phyloP scores from a whole-genome alignment of 2,797 vertebrate genomes.

The Huso huso region DNA sequence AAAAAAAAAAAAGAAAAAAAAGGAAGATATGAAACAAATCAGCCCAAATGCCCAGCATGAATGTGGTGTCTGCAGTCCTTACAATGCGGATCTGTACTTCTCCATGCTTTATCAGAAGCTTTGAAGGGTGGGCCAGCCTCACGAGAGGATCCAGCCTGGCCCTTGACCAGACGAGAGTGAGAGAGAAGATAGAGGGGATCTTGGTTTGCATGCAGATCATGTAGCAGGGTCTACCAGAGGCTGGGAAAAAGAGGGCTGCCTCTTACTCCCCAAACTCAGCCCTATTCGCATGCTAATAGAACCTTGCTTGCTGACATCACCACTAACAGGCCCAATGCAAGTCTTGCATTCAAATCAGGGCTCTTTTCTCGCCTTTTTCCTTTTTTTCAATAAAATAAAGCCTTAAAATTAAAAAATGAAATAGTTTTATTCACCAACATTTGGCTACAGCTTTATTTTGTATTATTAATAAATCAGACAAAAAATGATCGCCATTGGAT shows the following conservation, averaged over 20 bases:
- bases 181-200: constrained; percentile 3
- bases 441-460: background rate
- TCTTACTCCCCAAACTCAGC: constrained; percentile 44
- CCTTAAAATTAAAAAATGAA: background rate
- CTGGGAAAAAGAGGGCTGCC: constrained; percentile 27
- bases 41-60: background rate
- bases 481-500: too few relatives aligned
- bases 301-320: constrained; percentile 65
- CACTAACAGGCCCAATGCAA: constrained; percentile 39
- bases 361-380: constrained; percentile 47
- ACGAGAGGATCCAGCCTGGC: background rate
- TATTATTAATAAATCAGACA: too few relatives aligned
- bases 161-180: constrained; percentile 6
- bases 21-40: constrained; percentile 18
- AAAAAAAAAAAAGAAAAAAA: background rate
- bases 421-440: background rate
- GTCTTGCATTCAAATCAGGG: constrained; percentile 55
- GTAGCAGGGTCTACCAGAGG: constrained; percentile 21
- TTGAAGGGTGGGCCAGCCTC: constrained; percentile 15
- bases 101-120: constrained; percentile 8
- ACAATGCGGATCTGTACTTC: background rate
- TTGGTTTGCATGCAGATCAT: constrained; percentile 23
- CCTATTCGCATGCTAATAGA: constrained; percentile 54
- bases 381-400: background rate
- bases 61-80: background rate